Conservation (phyloP, 2,797 vertebrate genomes). For the Centropyge bicolor region DNA sequence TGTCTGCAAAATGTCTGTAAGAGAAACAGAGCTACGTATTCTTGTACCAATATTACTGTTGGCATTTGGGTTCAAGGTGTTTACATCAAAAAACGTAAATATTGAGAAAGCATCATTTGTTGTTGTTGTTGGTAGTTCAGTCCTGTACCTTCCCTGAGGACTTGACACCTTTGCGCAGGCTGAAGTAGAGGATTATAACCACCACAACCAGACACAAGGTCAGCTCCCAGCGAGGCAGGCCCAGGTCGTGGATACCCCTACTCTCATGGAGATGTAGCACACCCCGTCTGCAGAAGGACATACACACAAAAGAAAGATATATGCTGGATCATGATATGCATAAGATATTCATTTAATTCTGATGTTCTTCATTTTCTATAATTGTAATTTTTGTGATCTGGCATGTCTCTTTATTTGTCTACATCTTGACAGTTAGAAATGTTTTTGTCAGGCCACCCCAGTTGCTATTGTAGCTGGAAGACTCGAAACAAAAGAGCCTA, state of each 20-base stretch:
- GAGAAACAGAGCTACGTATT: background rate
- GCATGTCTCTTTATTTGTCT: conserved; percentile 3
- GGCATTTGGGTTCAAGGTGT: background rate
- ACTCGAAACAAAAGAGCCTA: conserved; percentile 23
- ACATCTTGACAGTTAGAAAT: background rate
- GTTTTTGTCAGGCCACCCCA: conserved; percentile 26
- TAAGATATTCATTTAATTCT: background rate
- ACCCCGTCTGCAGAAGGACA: conserved; percentile 85
- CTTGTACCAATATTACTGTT: background rate
- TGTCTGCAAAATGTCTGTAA: background rate
- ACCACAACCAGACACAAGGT: conserved; percentile 92
- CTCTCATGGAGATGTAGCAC: conserved; percentile 95
- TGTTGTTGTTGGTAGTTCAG: background rate
- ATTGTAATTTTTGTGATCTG: background rate
- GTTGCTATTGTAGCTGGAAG: background rate
- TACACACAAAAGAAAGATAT: conserved; percentile 4
- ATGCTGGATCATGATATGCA: background rate
- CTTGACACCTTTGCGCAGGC: conserved; percentile 99
- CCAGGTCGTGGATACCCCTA: conserved; percentile 92
- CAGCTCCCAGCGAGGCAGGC: conserved; percentile 94
- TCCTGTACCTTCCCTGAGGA: conserved; percentile 96
- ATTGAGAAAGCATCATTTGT: background rate
- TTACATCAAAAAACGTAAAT: background rate
- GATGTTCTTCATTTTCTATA: background rate
- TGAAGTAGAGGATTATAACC: conserved; percentile 95